These are phyloP conservation scores for Odontamblyopus lacepedii DNA, from an alignment of 2,797 vertebrate species.

Conservation along the genomic window DNA sequence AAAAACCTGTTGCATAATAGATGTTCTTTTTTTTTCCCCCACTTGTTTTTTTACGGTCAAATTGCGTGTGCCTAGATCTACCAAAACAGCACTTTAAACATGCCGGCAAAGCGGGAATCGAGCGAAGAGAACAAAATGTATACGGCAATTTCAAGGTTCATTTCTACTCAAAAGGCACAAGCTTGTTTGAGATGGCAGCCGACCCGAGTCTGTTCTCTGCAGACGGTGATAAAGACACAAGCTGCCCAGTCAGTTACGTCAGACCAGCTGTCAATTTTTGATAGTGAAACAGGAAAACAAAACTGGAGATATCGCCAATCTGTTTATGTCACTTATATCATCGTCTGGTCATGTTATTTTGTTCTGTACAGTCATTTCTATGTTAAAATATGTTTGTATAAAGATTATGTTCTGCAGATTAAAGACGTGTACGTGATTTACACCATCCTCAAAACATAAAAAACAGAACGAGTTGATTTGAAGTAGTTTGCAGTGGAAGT, in stretches of 20 bases:
- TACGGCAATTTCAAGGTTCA: background rate
- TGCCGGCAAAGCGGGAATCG: background rate
- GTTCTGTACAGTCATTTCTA: background rate
- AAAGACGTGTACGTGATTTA: no score
- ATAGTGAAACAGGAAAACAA: background rate
- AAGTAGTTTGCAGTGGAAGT: no score
- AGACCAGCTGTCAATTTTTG: background rate
- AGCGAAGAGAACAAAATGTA: background rate
- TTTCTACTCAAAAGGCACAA: background rate
- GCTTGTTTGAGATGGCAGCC: slow-evolving; percentile 3
- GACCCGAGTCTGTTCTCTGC: background rate
- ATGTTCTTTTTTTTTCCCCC: slow-evolving; percentile 33
- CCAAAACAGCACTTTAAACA: slow-evolving; percentile 40
- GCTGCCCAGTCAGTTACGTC: background rate
- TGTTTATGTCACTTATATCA: background rate
- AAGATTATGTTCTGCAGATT: background rate
- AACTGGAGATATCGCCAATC: background rate
- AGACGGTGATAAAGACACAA: background rate
- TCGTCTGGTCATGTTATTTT: background rate
- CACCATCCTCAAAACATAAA: no score
- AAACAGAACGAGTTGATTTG: no score
- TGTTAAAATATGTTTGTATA: background rate
- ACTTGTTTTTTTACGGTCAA: slow-evolving; percentile 35
- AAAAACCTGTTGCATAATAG: slow-evolving; percentile 44
- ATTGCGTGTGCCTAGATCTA: slow-evolving; percentile 49